Conservation (phyloP, 2,797 vertebrate species). For the Manis pentadactyla region DNA sequence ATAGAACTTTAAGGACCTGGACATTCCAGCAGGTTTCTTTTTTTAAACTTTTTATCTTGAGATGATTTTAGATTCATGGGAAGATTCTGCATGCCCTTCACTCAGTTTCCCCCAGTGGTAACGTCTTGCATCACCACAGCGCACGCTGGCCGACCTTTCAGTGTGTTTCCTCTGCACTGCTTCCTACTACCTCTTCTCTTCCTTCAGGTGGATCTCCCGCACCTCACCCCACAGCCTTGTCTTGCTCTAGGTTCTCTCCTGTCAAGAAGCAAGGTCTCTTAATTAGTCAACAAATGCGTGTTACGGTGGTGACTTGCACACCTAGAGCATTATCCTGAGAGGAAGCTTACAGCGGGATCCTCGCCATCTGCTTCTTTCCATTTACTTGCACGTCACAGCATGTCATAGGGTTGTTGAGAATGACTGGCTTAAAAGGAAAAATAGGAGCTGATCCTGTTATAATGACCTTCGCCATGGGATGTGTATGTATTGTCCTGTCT, state of each 20-base stretch:
- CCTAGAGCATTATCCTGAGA: background rate
- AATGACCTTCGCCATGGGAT: background rate
- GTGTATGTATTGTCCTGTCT: background rate
- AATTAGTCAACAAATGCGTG: background rate
- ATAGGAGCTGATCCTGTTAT: background rate
- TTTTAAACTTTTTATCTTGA: background rate
- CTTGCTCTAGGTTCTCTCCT: background rate
- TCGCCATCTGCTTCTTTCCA: rapidly evolving
- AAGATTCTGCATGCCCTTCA: background rate
- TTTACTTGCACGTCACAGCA: rapidly evolving
- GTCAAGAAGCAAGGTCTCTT: background rate
- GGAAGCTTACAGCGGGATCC: background rate
- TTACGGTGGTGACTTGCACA: background rate
- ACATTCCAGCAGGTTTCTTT: background rate
- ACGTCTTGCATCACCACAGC: rapidly evolving
- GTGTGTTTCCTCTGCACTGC: background rate
- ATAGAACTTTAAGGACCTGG: background rate
- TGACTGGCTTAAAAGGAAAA: background rate
- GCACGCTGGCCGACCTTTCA: background rate
- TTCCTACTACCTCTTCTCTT: background rate
- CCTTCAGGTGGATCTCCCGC: background rate
- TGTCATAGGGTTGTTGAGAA: background rate
- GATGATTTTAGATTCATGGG: background rate
- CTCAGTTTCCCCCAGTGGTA: background rate
- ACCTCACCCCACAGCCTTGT: background rate